Percentiles rank a stretch among this genome's conserved stretches.
phyloP scores from a whole-genome alignment of 2,888 invertebrate genomes.

The Sabatieria punctata region DNA sequence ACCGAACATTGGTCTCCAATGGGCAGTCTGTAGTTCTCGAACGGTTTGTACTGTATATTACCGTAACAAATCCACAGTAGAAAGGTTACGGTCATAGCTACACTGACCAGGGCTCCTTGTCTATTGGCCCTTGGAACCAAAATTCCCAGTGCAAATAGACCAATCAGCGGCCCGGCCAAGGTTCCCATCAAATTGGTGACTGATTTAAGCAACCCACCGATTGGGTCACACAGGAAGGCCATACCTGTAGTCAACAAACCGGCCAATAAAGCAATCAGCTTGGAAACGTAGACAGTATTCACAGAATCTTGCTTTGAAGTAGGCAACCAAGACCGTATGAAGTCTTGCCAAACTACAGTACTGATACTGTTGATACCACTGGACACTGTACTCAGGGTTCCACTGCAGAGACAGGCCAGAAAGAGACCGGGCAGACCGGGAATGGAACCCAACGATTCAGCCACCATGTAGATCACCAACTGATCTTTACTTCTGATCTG shows the following conservation, averaged over 20 bases:
- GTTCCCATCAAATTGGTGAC: background rate
- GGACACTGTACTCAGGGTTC: constrained; percentile 7
- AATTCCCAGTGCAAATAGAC: background rate
- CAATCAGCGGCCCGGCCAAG: background rate
- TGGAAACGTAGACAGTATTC: too few species aligned
- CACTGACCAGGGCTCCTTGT: background rate
- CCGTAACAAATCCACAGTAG: background rate
- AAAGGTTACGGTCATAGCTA: background rate
- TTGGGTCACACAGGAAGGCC: background rate
- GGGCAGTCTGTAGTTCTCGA: background rate
- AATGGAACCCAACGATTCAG: constrained; percentile 1
- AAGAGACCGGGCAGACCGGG: constrained; percentile 6
- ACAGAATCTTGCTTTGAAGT: too few species aligned
- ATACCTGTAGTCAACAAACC: background rate
- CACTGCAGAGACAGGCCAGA: constrained; percentile 6
- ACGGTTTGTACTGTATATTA: background rate
- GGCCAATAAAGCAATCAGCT: too few species aligned
- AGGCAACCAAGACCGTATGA: background rate
- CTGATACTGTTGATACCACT: background rate
- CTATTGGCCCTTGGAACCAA: background rate
- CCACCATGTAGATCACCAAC: constrained; percentile 2
- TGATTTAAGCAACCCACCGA: too few species aligned
- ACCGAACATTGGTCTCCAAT: background rate
- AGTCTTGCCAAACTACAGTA: background rate
- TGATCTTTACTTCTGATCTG: constrained; percentile 3